Conservation (phyloP, 53 echinoderm and acorn worm genomes). For the Mesocentrotus franciscanus region DNA sequence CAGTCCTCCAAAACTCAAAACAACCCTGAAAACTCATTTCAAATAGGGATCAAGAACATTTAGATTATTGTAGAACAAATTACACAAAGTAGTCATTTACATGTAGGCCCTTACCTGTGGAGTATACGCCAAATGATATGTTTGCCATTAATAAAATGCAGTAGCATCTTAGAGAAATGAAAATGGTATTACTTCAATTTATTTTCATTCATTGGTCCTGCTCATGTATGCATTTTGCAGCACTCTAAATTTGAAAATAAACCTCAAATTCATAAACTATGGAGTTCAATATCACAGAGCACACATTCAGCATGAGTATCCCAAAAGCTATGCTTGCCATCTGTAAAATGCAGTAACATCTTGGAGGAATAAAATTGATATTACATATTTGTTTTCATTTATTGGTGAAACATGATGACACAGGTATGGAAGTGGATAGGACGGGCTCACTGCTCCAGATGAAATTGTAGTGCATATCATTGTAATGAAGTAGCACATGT, state of each 20-base stretch:
- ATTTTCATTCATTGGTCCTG: neutral
- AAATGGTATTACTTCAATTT: too few relatives aligned
- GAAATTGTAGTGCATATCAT: neutral
- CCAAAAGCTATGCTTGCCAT: neutral
- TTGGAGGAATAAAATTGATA: neutral
- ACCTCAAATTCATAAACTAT: neutral
- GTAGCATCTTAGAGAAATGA: too few relatives aligned
- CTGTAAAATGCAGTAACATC: neutral
- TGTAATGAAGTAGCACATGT: neutral
- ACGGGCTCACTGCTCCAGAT: neutral
- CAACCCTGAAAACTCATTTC: too few relatives aligned
- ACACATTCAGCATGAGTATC: neutral
- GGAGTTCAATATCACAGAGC: neutral
- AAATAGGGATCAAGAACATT: too few relatives aligned
- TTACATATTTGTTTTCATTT: neutral
- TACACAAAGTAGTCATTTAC: too few relatives aligned
- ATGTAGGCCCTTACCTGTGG: too few relatives aligned
- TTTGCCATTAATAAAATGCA: too few relatives aligned
- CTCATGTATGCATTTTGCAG: neutral
- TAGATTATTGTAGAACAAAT: too few relatives aligned
- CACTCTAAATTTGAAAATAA: neutral
- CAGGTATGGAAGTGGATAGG: neutral
- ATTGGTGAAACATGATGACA: constrained; percentile 15
- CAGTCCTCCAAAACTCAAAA: too few relatives aligned
- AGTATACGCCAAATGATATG: neutral